These are phyloP conservation scores for Sebastes iracundus DNA, from an alignment of 2,797 vertebrate genomes.

Conservation along the genomic window DNA sequence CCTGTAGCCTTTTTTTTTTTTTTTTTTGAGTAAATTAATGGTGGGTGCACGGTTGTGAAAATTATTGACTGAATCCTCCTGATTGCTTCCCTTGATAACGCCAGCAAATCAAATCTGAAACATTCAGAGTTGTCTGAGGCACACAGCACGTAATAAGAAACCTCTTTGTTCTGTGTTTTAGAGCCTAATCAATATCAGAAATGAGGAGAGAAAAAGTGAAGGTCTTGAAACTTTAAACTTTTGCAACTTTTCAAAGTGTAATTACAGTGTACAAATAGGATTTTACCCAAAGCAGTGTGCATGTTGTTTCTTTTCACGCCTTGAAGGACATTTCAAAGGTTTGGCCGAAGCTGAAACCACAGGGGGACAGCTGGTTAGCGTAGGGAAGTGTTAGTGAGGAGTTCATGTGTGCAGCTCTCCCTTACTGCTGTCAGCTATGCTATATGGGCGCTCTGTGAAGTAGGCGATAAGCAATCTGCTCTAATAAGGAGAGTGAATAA, in stretches of 20 bases:
- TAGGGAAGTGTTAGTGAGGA: conserved; percentile 77
- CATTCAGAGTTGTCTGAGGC: conserved; percentile 72
- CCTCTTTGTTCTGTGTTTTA: conserved; percentile 76
- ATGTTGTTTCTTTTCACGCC: conserved; percentile 73
- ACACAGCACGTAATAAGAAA: conserved; percentile 67
- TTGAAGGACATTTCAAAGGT: conserved; percentile 85
- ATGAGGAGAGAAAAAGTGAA: conserved; percentile 74
- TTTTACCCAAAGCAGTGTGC: conserved; percentile 80
- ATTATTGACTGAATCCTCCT: conserved; percentile 71
- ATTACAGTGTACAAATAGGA: conserved; percentile 82
- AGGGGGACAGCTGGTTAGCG: conserved; percentile 81
- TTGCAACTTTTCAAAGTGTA: conserved; percentile 81
- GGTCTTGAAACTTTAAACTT: conserved; percentile 80
- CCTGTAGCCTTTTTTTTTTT: conserved; percentile 55
- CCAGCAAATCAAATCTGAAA: conserved; percentile 67
- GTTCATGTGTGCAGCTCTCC: conserved; percentile 72
- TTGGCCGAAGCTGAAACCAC: conserved; percentile 78
- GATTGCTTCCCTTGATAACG: conserved; percentile 79
- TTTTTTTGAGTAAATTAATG: conserved; percentile 20
- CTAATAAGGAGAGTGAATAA: conserved; percentile 75
- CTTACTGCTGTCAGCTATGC: conserved; percentile 76
- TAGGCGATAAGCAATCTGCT: conserved; percentile 72
- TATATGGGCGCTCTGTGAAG: conserved; percentile 74
- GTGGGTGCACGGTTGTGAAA: conserved; percentile 60
- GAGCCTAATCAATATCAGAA: conserved; percentile 80